Evolutionary conservation across 2,888 invertebrate species (phyloP).

Genomic region (Idaea aversata): DNA sequence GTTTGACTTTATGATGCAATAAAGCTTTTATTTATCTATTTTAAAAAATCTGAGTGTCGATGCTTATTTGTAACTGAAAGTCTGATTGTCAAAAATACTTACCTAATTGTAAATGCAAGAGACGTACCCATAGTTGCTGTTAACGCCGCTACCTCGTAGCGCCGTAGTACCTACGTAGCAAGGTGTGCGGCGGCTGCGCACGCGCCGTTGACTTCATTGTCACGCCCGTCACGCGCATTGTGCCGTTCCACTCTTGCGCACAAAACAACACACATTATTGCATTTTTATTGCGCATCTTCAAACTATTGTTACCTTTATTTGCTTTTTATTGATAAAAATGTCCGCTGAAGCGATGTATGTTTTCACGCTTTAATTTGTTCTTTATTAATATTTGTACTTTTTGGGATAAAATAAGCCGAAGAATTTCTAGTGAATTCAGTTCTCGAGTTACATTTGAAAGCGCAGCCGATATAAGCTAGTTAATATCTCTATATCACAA

Average conservation of each 20-base stretch:
- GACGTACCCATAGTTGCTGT: constrained; percentile 7
- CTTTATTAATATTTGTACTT: constrained; percentile 48
- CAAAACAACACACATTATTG: constrained; percentile 66
- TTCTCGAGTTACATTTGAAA: background rate
- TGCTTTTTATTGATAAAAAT: constrained; percentile 66
- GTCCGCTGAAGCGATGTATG: constrained; percentile 68
- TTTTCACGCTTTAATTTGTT: constrained; percentile 72
- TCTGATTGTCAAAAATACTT: no score
- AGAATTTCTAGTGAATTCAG: background rate
- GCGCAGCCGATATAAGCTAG: no score
- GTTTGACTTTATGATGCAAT: no score
- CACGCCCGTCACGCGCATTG: constrained; percentile 66
- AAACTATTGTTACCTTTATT: constrained; percentile 73
- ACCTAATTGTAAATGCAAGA: background rate
- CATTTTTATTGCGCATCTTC: constrained; percentile 78
- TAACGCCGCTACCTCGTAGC: background rate
- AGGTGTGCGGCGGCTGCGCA: constrained; percentile 61
- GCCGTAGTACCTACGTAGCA: constrained; percentile 36
- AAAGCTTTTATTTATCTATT: no score
- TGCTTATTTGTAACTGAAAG: no score
- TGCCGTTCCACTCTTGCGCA: constrained; percentile 50
- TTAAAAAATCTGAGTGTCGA: no score
- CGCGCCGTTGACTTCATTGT: constrained; percentile 70
- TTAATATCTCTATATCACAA: background rate
- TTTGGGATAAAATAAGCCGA: constrained; percentile 11